A percentile compares a stretch with the other conserved stretches of the same genome.
Conservation (phyloP, 2,113 vertebrate species). For the Phyllostomus discolor region DNA sequence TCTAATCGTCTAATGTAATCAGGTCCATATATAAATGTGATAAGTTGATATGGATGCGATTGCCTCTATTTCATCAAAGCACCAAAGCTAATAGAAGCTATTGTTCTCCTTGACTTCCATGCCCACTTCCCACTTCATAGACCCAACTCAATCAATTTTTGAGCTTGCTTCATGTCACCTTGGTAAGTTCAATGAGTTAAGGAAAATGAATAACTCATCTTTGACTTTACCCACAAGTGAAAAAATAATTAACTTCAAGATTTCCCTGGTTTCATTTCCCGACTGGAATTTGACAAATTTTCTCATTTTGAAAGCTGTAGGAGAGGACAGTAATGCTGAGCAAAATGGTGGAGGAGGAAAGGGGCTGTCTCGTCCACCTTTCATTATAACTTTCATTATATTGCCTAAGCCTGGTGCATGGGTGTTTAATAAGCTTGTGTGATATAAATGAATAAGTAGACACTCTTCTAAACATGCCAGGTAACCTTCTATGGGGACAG, state of each 20-base stretch:
- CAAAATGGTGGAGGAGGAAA: background rate
- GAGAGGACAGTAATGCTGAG: background rate
- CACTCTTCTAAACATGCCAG: background rate
- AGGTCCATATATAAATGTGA: background rate
- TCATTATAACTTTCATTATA: background rate
- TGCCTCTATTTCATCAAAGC: background rate
- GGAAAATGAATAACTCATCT: background rate
- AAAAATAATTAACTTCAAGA: background rate
- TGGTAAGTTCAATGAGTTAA: background rate
- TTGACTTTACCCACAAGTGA: background rate
- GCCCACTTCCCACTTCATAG: background rate
- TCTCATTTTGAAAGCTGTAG: background rate
- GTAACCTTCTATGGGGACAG: background rate
- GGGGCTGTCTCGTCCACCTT: background rate
- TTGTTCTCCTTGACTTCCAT: background rate
- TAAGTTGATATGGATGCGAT: background rate
- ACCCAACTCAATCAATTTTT: background rate
- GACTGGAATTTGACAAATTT: background rate
- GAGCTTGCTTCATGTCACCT: background rate
- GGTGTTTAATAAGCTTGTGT: background rate
- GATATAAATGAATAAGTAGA: background rate
- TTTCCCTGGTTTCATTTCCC: background rate
- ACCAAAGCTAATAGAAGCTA: background rate
- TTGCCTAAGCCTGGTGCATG: background rate
- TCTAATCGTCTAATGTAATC: background rate